Conservation (phyloP, 1,140 invertebrate genomes). For the Habropoda laboriosa region DNA sequence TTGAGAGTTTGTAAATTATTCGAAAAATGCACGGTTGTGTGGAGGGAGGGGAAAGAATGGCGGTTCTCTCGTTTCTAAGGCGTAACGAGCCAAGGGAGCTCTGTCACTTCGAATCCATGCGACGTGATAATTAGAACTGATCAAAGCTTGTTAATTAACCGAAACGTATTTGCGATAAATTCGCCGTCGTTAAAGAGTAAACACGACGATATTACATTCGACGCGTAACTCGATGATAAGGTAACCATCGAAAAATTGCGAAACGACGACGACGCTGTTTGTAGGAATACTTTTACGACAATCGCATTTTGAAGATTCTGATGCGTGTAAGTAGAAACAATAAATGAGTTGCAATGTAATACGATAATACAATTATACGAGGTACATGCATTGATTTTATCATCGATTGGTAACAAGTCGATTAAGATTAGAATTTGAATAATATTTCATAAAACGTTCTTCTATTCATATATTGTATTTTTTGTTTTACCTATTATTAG, state of each 20-base stretch:
- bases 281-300: background rate
- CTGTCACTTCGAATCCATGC: background rate
- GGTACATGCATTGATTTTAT: too few relatives aligned
- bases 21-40: background rate
- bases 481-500: too few relatives aligned
- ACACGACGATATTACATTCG: background rate
- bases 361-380: background rate
- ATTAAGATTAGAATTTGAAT: too few relatives aligned
- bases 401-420: background rate
- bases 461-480: too few relatives aligned
- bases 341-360: background rate
- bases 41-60: background rate
- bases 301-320: background rate
- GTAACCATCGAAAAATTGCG: background rate
- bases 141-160: background rate
- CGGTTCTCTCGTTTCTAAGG: slow-evolving; percentile 6
- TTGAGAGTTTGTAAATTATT: slow-evolving; percentile 20
- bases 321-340: background rate
- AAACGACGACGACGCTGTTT: background rate
- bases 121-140: too few relatives aligned
- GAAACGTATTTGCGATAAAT: background rate
- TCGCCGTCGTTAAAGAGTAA: background rate
- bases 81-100: background rate
- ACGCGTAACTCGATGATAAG: background rate
- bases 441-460: too few relatives aligned